phyloP scores from a whole-genome alignment of 2,797 vertebrate species.

The Mus minutoides region DNA sequence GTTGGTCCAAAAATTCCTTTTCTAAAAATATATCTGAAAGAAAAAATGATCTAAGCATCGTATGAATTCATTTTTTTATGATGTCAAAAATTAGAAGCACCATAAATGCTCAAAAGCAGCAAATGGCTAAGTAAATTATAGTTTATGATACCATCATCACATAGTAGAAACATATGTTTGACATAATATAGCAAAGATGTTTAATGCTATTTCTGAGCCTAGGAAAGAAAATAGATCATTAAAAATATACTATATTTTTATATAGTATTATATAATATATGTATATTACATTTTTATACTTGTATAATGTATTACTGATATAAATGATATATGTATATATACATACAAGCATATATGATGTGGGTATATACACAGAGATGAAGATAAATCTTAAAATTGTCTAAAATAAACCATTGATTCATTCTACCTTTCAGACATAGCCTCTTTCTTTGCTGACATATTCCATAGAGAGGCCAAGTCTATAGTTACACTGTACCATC shows the following conservation, averaged over 20 bases:
- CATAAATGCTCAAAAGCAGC: conserved; percentile 5
- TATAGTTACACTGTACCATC: neutral
- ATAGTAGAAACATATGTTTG: neutral
- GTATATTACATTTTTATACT: neutral
- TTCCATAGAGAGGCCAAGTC: neutral
- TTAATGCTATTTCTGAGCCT: conserved; percentile 13
- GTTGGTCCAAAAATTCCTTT: neutral
- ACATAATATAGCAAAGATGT: neutral
- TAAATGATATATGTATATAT: neutral
- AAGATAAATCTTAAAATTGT: neutral
- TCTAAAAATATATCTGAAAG: conserved; percentile 37
- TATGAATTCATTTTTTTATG: conserved; percentile 15
- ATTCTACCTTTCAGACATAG: neutral
- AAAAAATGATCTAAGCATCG: conserved; percentile 27
- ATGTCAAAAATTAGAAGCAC: conserved; percentile 43
- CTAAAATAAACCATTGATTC: neutral
- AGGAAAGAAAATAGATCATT: neutral
- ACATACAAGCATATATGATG: neutral
- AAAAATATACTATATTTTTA: neutral
- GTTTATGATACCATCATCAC: conserved; percentile 3
- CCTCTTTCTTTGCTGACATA: neutral
- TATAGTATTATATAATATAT: neutral
- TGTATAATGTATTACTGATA: neutral
- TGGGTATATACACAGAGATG: neutral
- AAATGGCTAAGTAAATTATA: conserved; percentile 47